A percentile compares a stretch with the other conserved stretches of the same genome.
phyloP scores from a whole-genome alignment of 2,113 vertebrate species.

The Upupa epops region DNA sequence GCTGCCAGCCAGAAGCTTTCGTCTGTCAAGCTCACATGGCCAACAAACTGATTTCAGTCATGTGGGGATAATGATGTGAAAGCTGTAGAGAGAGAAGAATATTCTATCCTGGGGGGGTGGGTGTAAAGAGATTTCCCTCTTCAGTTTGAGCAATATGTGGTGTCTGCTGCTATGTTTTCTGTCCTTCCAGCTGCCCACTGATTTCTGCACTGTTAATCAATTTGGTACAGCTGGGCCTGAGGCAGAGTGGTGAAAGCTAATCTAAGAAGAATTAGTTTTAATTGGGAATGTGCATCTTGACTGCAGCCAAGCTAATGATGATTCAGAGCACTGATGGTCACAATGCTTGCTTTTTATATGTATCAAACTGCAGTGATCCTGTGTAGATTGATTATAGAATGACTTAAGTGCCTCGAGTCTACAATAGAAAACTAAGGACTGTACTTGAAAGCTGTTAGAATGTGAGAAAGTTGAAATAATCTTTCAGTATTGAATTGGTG shows the following conservation, averaged over 20 bases:
- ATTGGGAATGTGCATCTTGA: not conserved
- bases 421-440: not conserved
- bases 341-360: not conserved
- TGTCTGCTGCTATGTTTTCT: not conserved
- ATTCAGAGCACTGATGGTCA: not conserved
- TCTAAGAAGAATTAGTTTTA: not conserved
- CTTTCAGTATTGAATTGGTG: not conserved
- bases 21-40: not conserved
- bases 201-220: not conserved
- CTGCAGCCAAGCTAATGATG: not conserved
- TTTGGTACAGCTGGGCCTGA: not conserved
- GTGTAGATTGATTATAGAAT: not conserved
- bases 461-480: not conserved
- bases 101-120: not conserved
- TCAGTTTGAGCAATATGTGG: not conserved
- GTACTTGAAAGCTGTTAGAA: not conserved
- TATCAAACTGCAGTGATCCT: not conserved
- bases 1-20: not conserved
- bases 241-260: not conserved
- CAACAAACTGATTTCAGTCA: not conserved
- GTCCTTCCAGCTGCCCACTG: not conserved
- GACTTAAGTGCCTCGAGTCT: not conserved
- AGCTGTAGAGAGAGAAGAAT: not conserved
- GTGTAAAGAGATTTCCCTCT: not conserved
- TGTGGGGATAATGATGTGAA: not conserved